Evolutionary conservation across 2,888 invertebrate genomes (phyloP), one percentile per base, ranked within the genome.

Genomic region (Machimus atricapillus): DNA sequence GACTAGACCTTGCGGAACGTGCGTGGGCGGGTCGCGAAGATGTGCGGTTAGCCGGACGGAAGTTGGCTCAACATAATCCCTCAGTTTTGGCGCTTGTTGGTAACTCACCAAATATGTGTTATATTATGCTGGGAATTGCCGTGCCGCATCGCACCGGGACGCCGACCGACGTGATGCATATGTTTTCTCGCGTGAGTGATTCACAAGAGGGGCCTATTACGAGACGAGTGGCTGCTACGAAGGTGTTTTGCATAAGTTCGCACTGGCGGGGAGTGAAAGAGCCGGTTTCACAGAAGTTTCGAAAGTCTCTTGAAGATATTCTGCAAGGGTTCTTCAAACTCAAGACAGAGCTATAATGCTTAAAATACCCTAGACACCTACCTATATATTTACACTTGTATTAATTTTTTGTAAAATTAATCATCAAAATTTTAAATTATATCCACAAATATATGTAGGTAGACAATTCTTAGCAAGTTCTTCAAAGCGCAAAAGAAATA

Each of bases 201-300:
- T 90, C 89, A 89, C 90, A 91, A 91, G 91, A 91, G 91, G 88
- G 89, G 90, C 90, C 91, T 91, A 91, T 92, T 91, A 40, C 91
- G 90, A 89, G 87, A 58, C 88, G 90, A 88, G 85, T 88, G 77
- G 87, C 56, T 52, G 52, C n/a, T 6, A 46, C 27, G 73, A 73
- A 85, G 37, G 40, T 66, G 66, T 37, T 66, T 83, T 66, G 37
- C 58, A 83, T 83, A 83, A 83, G 40, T 66, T 83, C 37, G n/a
- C 66, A 40, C 66, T 83, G n/a, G 27, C 14, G 1, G 46, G 40
- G 79, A 79, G 27, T 79, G 78, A 12, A 19, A 31, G 16, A 79
- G 79, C 23, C 12, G 66, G 66, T 66, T 66, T 66, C 66, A 66
- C 23, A 23, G 66, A 4, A 66, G 27, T 23, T 58, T 23, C 7